Conservation (phyloP, 2,113 vertebrate genomes). For the Leucosticte australis region DNA sequence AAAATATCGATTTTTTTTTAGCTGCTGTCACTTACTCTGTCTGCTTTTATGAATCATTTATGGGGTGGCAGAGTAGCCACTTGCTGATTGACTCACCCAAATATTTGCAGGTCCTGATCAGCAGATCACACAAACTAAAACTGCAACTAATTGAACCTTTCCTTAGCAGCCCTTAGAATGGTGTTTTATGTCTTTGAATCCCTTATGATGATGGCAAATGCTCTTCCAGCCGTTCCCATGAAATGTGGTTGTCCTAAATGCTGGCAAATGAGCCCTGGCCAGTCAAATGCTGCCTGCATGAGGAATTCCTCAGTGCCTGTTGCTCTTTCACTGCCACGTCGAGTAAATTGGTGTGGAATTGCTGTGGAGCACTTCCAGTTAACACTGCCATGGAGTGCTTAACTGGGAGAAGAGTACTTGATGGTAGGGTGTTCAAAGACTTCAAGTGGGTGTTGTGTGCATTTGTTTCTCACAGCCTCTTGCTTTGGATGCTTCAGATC, state of each 20-base stretch:
- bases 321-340: neutral
- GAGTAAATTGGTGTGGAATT: neutral
- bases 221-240: neutral
- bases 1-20: neutral
- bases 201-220: neutral
- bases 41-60: neutral
- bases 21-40: neutral
- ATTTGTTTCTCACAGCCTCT: neutral
- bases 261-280: neutral
- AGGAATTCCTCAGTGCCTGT: neutral
- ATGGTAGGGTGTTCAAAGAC: neutral
- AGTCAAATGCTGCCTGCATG: neutral
- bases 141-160: neutral
- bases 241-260: neutral
- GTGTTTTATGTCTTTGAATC: constrained; percentile 20
- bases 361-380: neutral
- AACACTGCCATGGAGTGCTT: accelerated
- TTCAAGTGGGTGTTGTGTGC: neutral
- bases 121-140: neutral
- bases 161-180: neutral
- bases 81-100: neutral
- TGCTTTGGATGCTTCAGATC: constrained; percentile 8
- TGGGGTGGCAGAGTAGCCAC: neutral
- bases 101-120: neutral
- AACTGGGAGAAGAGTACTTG: neutral